Evolutionary conservation across 2,113 vertebrate species (phyloP).

Genomic region (Morone saxatilis): DNA sequence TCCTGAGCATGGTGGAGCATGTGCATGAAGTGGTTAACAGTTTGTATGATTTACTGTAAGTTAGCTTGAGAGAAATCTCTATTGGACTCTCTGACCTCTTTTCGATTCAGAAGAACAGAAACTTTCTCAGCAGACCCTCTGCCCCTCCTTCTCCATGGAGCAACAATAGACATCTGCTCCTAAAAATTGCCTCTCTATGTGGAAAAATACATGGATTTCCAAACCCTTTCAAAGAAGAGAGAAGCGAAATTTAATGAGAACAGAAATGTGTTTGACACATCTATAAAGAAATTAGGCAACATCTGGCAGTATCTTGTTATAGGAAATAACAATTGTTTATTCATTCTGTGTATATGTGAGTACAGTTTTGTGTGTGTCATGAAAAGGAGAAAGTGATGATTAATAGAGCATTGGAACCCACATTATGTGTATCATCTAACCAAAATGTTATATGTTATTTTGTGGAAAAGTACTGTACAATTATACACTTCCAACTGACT

Average conservation of each 20-base stretch:
- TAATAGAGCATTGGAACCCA: neutral
- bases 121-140: neutral
- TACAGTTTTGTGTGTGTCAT: neutral
- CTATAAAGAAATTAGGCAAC: neutral
- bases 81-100: slow-evolving; percentile 33
- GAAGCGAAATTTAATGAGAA: accelerated
- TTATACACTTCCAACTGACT: neutral
- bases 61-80: slow-evolving; percentile 35
- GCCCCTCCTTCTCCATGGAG: neutral
- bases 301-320: neutral
- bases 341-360: too few species aligned
- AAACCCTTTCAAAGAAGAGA: slow-evolving; percentile 19
- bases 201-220: slow-evolving; percentile 14
- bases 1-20: neutral
- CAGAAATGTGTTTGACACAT: neutral
- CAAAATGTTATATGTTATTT: neutral
- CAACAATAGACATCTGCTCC: slow-evolving; percentile 14
- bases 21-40: slow-evolving; percentile 1
- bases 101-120: slow-evolving; percentile 40
- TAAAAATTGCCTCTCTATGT: slow-evolving; percentile 23
- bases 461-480: neutral
- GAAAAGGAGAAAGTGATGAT: neutral
- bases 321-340: neutral
- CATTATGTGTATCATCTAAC: neutral
- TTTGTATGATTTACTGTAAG: slow-evolving; percentile 63